A percentile compares a stretch with the other conserved stretches of the same genome.
These are phyloP conservation scores for Pseudorhombus dupliciocellatus DNA, from an alignment of 2,113 vertebrate genomes.

Conservation along the genomic window DNA sequence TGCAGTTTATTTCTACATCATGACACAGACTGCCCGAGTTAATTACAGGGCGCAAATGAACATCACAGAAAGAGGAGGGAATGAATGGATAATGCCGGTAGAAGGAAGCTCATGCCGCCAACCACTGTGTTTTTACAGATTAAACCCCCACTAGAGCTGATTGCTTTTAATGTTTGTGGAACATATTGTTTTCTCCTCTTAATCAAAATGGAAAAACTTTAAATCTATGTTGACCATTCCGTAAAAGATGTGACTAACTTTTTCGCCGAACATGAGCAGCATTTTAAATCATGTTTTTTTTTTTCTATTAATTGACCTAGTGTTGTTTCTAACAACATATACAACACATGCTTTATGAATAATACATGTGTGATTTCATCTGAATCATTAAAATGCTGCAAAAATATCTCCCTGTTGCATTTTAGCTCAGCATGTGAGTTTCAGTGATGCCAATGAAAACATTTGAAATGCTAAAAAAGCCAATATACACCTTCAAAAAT, in stretches of 20 bases:
- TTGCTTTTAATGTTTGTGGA: conserved; percentile 6
- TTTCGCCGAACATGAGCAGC: not conserved
- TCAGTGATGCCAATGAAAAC: not conserved
- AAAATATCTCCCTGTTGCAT: not conserved
- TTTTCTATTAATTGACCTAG: not conserved
- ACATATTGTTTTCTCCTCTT: not conserved
- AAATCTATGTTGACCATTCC: not conserved
- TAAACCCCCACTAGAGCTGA: not conserved
- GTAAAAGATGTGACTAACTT: not conserved
- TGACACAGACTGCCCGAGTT: conserved; percentile 72
- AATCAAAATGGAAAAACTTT: conserved; percentile 1
- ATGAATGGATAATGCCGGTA: conserved; percentile 33
- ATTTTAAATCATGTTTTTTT: not conserved
- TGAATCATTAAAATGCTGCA: conserved; percentile 1
- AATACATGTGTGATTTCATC: not conserved
- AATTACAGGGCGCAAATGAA: conserved; percentile 75
- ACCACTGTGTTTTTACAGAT: conserved; percentile 1
- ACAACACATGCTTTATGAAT: not conserved
- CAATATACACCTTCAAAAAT: too few species aligned
- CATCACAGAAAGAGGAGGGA: conserved; percentile 30
- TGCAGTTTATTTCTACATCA: conserved; percentile 79
- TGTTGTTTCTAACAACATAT: not conserved
- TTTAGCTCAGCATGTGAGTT: not conserved
- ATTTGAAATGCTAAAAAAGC: not conserved
- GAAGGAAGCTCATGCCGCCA: conserved; percentile 8